These are phyloP conservation scores for Calliopsis andreniformis DNA, from an alignment of 1,140 invertebrate genomes.

Conservation along the genomic window DNA sequence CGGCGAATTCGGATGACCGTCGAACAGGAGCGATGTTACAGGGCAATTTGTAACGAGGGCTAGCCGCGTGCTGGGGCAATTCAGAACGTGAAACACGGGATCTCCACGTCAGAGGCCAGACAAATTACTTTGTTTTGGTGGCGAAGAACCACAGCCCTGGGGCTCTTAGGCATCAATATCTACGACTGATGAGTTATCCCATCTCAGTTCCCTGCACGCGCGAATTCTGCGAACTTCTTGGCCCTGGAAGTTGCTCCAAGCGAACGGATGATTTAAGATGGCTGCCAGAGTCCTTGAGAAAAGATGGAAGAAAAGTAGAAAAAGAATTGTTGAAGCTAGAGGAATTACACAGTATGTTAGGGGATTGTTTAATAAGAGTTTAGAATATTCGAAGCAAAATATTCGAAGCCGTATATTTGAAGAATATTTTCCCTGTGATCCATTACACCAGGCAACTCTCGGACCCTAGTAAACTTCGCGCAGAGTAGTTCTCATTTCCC, in stretches of 20 bases:
- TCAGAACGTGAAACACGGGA: slow-evolving; percentile 50
- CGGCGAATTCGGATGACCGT: slow-evolving; percentile 46
- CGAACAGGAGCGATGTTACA: slow-evolving; percentile 55
- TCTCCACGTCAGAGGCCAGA: slow-evolving; percentile 51
- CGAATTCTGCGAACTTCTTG: neutral
- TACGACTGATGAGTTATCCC: slow-evolving; percentile 48
- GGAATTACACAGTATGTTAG: too few relatives aligned
- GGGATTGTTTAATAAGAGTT: too few relatives aligned
- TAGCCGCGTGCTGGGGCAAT: slow-evolving; percentile 30
- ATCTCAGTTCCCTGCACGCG: neutral
- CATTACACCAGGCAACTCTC: neutral
- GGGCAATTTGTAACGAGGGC: slow-evolving; percentile 56
- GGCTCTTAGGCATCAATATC: slow-evolving; percentile 52
- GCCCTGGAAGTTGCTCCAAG: neutral
- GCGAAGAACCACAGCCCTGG: slow-evolving; percentile 44
- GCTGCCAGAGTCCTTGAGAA: too few relatives aligned
- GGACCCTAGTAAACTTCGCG: neutral
- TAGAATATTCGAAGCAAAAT: too few relatives aligned
- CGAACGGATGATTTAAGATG: neutral
- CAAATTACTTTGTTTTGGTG: slow-evolving; percentile 65
- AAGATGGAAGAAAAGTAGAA: too few relatives aligned
- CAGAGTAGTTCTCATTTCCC: slow-evolving; percentile 3
- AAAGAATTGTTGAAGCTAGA: too few relatives aligned
- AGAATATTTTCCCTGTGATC: neutral
- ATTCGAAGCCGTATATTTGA: too few relatives aligned